Evolutionary conservation across 2,797 vertebrate genomes (phyloP).

Genomic region (Pempheris klunzingeri): DNA sequence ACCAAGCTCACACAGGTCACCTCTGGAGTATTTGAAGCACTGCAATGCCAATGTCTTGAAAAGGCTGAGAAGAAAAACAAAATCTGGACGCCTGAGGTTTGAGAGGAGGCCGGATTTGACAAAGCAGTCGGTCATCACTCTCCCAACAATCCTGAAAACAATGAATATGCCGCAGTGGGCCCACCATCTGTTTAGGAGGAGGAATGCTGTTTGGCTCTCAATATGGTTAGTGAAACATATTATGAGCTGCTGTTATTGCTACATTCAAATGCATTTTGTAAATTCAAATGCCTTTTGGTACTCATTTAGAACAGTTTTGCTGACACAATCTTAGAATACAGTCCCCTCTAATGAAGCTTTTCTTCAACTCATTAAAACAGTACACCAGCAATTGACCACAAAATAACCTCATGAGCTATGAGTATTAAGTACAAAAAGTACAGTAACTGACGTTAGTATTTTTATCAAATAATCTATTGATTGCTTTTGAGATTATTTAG

Average conservation of each 20-base stretch:
- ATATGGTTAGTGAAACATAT: conserved; percentile 43
- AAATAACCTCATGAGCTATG: neutral
- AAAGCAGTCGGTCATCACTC: conserved; percentile 65
- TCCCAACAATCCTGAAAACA: conserved; percentile 62
- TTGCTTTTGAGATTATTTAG: neutral
- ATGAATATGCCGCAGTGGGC: conserved; percentile 55
- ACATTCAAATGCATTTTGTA: conserved; percentile 51
- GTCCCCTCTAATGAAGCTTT: conserved; percentile 14
- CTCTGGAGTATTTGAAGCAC: conserved; percentile 12
- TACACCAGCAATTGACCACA: conserved; percentile 1
- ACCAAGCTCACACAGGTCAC: conserved; percentile 2
- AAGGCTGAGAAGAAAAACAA: conserved; percentile 50
- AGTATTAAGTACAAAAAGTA: neutral
- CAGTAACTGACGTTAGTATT: too few relatives aligned
- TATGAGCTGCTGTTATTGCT: conserved; percentile 47
- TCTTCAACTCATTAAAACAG: conserved; percentile 36
- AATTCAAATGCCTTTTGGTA: conserved; percentile 49
- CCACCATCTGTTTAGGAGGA: conserved; percentile 70
- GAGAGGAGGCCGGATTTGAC: conserved; percentile 66
- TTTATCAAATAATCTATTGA: neutral
- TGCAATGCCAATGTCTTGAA: conserved; percentile 41
- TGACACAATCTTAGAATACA: conserved; percentile 22
- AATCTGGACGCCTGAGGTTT: conserved; percentile 57
- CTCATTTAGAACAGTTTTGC: conserved; percentile 41
- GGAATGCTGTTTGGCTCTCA: conserved; percentile 33